Evolutionary conservation across 2,797 vertebrate species (phyloP).

Genomic region (Premnoplex brunnescens): DNA sequence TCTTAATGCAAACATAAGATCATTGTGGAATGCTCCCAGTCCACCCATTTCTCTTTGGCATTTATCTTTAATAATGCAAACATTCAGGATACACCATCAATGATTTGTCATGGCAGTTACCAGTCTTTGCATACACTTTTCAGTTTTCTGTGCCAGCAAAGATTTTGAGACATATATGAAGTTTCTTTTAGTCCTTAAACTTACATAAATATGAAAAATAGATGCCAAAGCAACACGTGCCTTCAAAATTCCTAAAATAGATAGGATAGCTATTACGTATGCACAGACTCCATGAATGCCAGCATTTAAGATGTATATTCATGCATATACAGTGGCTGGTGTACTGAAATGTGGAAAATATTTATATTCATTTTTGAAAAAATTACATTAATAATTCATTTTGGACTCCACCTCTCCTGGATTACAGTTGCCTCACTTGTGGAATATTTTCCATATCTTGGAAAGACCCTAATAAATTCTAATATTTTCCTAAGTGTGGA

Average conservation of each 20-base stretch:
- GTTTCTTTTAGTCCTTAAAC: slow-evolving; percentile 12
- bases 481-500: slow-evolving; percentile 54
- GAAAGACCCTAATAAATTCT: slow-evolving; percentile 55
- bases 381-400: slow-evolving; percentile 56
- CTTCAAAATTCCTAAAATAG: slow-evolving; percentile 57
- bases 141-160: neutral
- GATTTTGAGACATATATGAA: neutral
- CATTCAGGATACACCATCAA: neutral
- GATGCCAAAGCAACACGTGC: neutral
- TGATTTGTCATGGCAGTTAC: neutral
- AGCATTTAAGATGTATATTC: slow-evolving; percentile 44
- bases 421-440: slow-evolving; percentile 43
- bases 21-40: neutral
- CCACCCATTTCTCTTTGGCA: neutral
- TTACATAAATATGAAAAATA: neutral
- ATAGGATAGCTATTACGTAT: slow-evolving; percentile 32
- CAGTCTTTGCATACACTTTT: neutral
- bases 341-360: slow-evolving; percentile 39
- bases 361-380: slow-evolving; percentile 53
- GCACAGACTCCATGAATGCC: slow-evolving; percentile 18
- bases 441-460: slow-evolving; percentile 46
- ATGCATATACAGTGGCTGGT: slow-evolving; percentile 4
- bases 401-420: slow-evolving; percentile 18
- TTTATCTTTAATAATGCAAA: slow-evolving; percentile 26
- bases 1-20: neutral